These are phyloP conservation scores for Hemichromis elongatus DNA, from an alignment of 2,113 vertebrate genomes.

Conservation along the genomic window DNA sequence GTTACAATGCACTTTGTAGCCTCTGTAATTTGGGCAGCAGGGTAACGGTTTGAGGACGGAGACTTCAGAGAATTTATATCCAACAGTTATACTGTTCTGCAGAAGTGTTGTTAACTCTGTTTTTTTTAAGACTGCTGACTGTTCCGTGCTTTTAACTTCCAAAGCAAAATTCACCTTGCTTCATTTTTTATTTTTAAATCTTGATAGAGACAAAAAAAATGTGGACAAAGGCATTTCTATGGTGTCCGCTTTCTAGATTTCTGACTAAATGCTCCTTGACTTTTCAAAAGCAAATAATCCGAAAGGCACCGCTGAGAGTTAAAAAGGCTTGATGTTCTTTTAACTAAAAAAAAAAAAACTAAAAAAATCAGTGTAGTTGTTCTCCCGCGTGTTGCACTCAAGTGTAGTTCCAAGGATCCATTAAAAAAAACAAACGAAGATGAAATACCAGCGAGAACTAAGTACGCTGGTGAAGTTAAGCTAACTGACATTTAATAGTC, in stretches of 20 bases:
- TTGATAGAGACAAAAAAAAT: neutral
- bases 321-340: neutral
- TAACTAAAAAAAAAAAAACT: neutral
- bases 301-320: neutral
- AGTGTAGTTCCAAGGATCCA: neutral
- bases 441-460: neutral
- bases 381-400: neutral
- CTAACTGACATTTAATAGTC: neutral
- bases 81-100: neutral
- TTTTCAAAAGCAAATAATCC: neutral
- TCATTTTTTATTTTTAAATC: neutral
- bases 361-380: neutral
- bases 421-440: neutral
- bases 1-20: neutral
- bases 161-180: neutral
- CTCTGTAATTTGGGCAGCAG: slow-evolving; percentile 13
- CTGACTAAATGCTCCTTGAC: neutral
- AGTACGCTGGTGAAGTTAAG: neutral
- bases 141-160: neutral
- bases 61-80: neutral
- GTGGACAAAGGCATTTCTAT: neutral
- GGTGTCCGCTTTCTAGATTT: neutral
- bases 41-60: neutral
- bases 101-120: neutral
- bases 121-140: neutral